Conservation (phyloP, 2,797 vertebrate species). For the Danio kyathit region DNA sequence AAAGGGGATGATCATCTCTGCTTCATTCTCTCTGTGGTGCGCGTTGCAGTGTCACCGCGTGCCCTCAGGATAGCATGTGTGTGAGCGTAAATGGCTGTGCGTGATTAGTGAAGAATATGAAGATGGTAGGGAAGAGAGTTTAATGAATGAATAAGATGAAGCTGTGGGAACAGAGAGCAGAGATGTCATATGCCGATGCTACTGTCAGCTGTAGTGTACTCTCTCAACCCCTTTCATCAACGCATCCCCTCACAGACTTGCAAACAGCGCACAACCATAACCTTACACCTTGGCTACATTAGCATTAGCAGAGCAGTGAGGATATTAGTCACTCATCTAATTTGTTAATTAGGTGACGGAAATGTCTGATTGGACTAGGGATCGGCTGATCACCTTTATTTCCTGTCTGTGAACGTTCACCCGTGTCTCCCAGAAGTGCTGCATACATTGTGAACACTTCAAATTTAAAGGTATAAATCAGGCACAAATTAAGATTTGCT, state of each 20-base stretch:
- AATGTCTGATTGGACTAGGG: slow-evolving; percentile 9
- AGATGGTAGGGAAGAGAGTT: slow-evolving; percentile 40
- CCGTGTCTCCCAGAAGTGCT: neutral
- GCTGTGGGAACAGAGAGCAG: slow-evolving; percentile 28
- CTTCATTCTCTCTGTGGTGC: slow-evolving; percentile 12
- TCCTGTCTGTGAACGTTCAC: neutral
- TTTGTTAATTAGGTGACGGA: slow-evolving; percentile 17
- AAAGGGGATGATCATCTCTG: slow-evolving; percentile 48
- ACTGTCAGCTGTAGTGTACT: slow-evolving; percentile 6
- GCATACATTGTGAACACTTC: neutral
- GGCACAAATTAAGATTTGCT: too few species aligned
- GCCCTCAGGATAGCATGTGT: slow-evolving; percentile 28
- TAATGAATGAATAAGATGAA: slow-evolving; percentile 56
- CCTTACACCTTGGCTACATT: neutral
- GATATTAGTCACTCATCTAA: neutral
- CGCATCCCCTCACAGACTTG: slow-evolving; percentile 24
- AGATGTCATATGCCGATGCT: slow-evolving; percentile 31
- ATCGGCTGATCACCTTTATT: neutral
- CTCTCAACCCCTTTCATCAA: slow-evolving; percentile 23
- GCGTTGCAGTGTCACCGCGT: slow-evolving; percentile 32
- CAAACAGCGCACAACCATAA: slow-evolving; percentile 15
- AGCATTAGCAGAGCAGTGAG: neutral
- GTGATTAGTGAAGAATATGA: slow-evolving; percentile 63
- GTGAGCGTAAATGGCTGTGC: slow-evolving; percentile 43
- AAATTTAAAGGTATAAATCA: neutral